Conservation (phyloP, 1,140 invertebrate species). For the Arion vulgaris region DNA sequence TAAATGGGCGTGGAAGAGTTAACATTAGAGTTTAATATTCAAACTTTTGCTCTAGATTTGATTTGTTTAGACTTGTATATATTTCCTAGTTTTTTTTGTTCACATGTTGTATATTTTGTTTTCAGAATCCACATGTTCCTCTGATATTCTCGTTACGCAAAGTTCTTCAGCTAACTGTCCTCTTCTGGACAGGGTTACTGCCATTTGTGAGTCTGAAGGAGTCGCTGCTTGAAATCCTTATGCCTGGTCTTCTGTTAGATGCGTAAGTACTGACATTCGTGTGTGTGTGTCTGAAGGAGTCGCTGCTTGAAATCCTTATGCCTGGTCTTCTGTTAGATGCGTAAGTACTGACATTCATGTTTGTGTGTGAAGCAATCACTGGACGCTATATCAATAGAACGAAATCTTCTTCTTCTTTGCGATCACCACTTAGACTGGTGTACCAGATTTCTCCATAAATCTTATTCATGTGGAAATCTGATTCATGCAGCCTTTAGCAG, state of each 20-base stretch:
- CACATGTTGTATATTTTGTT: conserved; percentile 49
- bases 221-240: conserved; percentile 81
- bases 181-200: conserved; percentile 80
- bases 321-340: conserved; percentile 76
- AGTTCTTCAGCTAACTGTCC: conserved; percentile 76
- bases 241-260: conserved; percentile 77
- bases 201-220: conserved; percentile 82
- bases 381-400: no score
- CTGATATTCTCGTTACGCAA: conserved; percentile 79
- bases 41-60: no score
- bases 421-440: no score
- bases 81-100: neutral
- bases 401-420: no score
- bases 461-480: no score
- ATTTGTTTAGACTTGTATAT: neutral
- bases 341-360: no score
- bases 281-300: conserved; percentile 81
- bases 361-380: no score
- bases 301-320: conserved; percentile 81
- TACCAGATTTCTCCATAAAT: no score
- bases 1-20: no score
- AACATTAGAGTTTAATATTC: no score
- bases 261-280: conserved; percentile 43
- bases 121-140: conserved; percentile 81
- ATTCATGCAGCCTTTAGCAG: no score